Conservation (phyloP, 2,113 vertebrate species). For the Ia io region DNA sequence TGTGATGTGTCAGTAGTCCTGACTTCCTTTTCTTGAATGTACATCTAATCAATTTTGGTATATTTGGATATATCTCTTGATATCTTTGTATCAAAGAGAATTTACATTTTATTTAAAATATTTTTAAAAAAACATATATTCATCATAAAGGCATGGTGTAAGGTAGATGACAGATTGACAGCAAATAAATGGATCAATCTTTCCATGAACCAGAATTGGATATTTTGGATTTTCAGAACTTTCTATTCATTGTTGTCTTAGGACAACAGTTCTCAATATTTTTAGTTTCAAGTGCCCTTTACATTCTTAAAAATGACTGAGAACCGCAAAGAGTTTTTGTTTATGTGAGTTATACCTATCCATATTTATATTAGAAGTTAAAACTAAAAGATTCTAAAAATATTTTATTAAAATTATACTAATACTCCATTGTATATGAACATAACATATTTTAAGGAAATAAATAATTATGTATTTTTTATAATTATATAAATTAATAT, state of each 20-base stretch:
- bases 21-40: background rate
- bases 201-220: background rate
- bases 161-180: background rate
- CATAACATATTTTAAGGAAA: background rate
- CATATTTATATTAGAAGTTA: constrained; percentile 13
- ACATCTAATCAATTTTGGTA: background rate
- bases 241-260: background rate
- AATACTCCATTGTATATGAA: background rate
- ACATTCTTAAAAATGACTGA: constrained; percentile 7
- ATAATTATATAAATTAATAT: no score
- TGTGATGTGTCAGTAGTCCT: background rate
- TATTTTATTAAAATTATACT: background rate
- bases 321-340: background rate
- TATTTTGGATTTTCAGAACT: constrained; percentile 46
- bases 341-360: background rate
- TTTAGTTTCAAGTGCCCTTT: background rate
- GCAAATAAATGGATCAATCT: background rate
- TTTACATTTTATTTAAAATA: background rate
- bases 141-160: background rate
- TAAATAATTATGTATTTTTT: background rate
- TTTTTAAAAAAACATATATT: background rate
- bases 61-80: background rate
- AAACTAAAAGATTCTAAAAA: background rate
- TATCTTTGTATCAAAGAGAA: background rate
- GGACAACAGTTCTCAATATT: background rate